phyloP scores from a whole-genome alignment of 2,113 vertebrate species.

The Cephalopholis sonnerati region DNA sequence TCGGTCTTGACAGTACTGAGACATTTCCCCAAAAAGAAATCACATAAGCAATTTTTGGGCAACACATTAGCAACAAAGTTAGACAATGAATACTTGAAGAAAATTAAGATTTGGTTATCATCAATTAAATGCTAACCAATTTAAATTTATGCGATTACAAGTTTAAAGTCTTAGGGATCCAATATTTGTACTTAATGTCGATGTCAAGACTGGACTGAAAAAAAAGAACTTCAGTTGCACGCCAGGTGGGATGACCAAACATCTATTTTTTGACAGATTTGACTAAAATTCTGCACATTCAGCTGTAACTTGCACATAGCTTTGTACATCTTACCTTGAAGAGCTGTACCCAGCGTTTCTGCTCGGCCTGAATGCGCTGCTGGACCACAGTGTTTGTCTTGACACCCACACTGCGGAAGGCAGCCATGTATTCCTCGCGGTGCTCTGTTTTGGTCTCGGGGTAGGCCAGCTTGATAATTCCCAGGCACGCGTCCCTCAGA shows the following conservation, averaged over 20 bases:
- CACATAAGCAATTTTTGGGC: neutral
- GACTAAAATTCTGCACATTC: neutral
- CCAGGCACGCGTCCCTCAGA: slow-evolving; percentile 94
- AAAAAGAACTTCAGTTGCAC: neutral
- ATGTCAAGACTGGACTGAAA: neutral
- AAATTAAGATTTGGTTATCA: too few relatives aligned
- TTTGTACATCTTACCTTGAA: slow-evolving; percentile 89
- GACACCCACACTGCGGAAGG: slow-evolving; percentile 94
- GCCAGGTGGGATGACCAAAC: neutral
- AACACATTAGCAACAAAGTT: neutral
- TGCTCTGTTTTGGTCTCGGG: slow-evolving; percentile 96
- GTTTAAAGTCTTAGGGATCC: too few relatives aligned
- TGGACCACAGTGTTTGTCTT: slow-evolving; percentile 91
- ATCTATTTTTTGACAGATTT: neutral
- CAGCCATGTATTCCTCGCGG: slow-evolving; percentile 92
- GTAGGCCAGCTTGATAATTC: slow-evolving; percentile 97
- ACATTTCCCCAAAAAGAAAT: neutral
- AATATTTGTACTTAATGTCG: neutral
- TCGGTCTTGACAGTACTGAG: neutral
- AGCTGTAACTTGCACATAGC: neutral
- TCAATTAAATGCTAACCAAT: neutral
- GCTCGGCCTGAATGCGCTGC: slow-evolving; percentile 91
- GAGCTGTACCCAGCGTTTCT: slow-evolving; percentile 96
- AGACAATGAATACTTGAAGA: too few relatives aligned
- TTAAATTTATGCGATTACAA: too few relatives aligned